These are phyloP conservation scores for Amiota mariae DNA, from an alignment of 2,888 invertebrate genomes.

Conservation along the genomic window DNA sequence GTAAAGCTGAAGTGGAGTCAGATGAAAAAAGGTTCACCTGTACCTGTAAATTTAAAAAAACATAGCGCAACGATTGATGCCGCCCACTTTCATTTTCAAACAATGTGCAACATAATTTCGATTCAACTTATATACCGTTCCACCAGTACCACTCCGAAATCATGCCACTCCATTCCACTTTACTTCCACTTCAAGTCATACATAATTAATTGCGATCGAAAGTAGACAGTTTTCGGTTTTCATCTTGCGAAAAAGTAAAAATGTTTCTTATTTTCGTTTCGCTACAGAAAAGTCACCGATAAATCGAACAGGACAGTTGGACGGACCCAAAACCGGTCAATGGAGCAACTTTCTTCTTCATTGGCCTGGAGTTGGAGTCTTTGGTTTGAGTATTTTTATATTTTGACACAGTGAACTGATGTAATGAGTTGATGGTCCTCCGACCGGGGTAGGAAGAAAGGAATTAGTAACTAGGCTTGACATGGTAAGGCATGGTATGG, in stretches of 20 bases:
- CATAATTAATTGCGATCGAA: constrained; percentile 69
- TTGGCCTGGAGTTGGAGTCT: constrained; percentile 37
- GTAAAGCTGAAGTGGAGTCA: constrained; percentile 23
- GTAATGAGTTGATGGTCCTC: constrained; percentile 14
- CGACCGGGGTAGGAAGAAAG: too few relatives aligned
- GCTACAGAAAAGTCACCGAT: constrained; percentile 57
- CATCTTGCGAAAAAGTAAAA: constrained; percentile 61
- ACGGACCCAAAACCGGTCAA: constrained; percentile 25
- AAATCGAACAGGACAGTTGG: constrained; percentile 23
- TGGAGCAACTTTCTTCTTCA: constrained; percentile 63
- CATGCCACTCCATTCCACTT: neutral
- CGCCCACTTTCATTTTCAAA: constrained; percentile 63
- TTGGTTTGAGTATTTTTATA: constrained; percentile 16
- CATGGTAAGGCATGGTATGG: too few relatives aligned
- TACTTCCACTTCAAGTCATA: constrained; percentile 38
- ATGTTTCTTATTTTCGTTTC: constrained; percentile 49
- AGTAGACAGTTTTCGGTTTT: constrained; percentile 60
- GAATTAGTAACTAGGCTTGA: too few relatives aligned
- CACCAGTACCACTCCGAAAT: neutral
- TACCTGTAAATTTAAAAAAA: neutral
- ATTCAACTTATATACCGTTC: neutral
- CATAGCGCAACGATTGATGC: constrained; percentile 19
- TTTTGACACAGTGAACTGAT: constrained; percentile 67
- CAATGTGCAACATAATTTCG: constrained; percentile 1
- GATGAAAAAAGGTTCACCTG: neutral